phyloP scores from a whole-genome alignment of 2,888 invertebrate species.

The Catocala sponsa region DNA sequence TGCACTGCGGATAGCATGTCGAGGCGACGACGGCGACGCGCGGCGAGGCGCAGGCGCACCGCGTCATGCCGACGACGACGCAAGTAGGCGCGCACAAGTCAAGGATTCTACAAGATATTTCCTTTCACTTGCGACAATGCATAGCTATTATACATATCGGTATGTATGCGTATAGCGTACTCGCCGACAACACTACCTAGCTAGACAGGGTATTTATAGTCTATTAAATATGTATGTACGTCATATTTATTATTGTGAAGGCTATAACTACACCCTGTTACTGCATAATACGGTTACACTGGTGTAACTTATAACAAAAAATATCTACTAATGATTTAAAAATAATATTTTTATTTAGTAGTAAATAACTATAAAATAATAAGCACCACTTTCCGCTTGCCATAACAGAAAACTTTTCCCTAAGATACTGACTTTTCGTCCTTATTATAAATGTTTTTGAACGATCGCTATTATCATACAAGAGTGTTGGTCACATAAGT shows the following conservation, averaged over 20 bases:
- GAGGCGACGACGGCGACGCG: conserved; percentile 31
- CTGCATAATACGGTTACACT: no score
- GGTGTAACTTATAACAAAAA: no score
- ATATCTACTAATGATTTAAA: no score
- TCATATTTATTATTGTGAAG: conserved; percentile 28
- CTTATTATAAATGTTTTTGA: no score
- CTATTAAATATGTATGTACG: conserved; percentile 39
- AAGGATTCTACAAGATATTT: conserved; percentile 87
- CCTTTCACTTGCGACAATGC: conserved; percentile 87
- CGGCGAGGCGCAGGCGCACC: conserved; percentile 43
- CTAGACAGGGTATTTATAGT: conserved; percentile 48
- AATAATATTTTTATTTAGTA: no score
- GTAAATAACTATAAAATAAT: no score
- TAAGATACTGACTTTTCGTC: no score
- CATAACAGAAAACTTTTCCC: no score
- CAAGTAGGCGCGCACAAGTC: conserved; percentile 82
- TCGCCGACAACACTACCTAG: conserved; percentile 42
- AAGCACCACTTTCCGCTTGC: no score
- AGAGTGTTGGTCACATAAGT: no score
- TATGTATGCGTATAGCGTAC: conserved; percentile 42
- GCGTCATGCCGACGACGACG: conserved; percentile 42
- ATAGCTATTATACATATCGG: conserved; percentile 54
- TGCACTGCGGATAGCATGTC: conserved; percentile 31
- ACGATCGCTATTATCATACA: no score
- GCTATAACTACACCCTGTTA: background rate